Evolutionary conservation across 2,888 invertebrate genomes (phyloP).

Genomic region (Microctonus hyperodae): DNA sequence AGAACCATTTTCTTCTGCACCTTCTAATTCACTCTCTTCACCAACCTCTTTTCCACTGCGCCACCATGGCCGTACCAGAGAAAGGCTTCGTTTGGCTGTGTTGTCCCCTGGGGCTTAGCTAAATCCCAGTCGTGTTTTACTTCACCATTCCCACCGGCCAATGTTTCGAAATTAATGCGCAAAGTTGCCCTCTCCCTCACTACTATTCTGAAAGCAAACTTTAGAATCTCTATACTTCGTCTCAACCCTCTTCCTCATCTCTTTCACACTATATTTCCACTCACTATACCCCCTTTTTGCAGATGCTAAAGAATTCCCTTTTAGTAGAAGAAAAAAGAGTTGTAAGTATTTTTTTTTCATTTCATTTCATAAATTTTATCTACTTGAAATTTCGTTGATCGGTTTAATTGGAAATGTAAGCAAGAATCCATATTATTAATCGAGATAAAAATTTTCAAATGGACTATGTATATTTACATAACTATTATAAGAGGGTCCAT

Average conservation of each 20-base stretch:
- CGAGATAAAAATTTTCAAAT: no score
- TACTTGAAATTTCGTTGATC: no score
- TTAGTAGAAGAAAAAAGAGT: no score
- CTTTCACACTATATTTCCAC: not conserved
- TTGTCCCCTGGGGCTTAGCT: conserved; percentile 29
- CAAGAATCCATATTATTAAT: no score
- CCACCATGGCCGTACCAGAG: not conserved
- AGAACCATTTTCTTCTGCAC: not conserved
- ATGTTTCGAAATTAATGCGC: conserved; percentile 56
- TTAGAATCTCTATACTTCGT: not conserved
- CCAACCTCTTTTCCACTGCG: not conserved
- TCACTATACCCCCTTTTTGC: no score
- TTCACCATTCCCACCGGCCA: conserved; percentile 40
- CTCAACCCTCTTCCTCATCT: not conserved
- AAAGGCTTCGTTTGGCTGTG: not conserved
- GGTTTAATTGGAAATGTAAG: no score
- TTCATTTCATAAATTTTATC: no score
- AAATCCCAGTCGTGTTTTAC: conserved; percentile 41
- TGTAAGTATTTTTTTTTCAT: no score
- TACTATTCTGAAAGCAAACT: conserved; percentile 31
- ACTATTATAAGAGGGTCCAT: no score
- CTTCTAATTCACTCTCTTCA: not conserved
- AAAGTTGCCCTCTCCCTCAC: conserved; percentile 45
- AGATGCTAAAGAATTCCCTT: no score
- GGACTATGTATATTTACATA: no score